These are phyloP conservation scores for Prosapia bicincta DNA, from an alignment of 2,888 invertebrate species.

Conservation along the genomic window DNA sequence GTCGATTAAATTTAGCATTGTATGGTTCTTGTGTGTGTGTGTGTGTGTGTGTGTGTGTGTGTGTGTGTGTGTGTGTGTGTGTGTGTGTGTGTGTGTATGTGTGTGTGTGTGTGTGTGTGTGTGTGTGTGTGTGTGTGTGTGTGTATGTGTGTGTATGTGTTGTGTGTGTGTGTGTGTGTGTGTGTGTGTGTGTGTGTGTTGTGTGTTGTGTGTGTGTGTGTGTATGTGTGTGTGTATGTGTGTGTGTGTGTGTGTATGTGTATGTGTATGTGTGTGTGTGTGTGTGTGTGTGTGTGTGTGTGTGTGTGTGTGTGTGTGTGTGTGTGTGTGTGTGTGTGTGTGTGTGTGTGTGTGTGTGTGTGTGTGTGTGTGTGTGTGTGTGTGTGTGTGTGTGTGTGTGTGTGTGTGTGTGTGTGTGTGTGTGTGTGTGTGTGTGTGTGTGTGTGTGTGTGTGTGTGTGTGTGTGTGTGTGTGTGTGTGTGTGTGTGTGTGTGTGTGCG, in stretches of 20 bases:
- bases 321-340: background rate
- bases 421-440: conserved; percentile 24
- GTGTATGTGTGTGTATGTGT: too few species aligned
- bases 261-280: background rate
- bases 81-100: background rate
- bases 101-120: background rate
- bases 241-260: background rate
- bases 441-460: background rate
- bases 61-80: background rate
- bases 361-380: conserved; percentile 10
- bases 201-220: too few species aligned
- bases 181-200: too few species aligned
- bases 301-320: background rate
- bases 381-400: conserved; percentile 22
- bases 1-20: too few species aligned
- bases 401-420: conserved; percentile 35
- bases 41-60: background rate
- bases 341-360: conserved; percentile 9
- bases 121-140: too few species aligned
- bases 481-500: conserved; percentile 2
- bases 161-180: too few species aligned
- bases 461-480: background rate
- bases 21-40: too few species aligned
- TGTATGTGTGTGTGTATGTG: too few species aligned
- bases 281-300: background rate